Base-by-base conservation (phyloP, 2,113 vertebrate genomes). In the Saccopteryx leptura region DNA sequence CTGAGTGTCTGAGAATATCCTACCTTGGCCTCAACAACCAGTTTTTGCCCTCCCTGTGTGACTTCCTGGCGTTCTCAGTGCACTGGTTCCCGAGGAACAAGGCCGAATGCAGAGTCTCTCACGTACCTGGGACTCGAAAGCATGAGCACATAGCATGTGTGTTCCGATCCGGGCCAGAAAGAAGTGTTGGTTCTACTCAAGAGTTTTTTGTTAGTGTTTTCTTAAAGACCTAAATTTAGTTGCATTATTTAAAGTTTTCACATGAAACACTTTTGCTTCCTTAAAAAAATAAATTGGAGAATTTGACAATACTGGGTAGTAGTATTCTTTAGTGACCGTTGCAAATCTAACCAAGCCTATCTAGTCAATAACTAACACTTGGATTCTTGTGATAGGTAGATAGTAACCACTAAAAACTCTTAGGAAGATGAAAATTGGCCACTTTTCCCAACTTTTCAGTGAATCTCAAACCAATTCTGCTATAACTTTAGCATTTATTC, bases 391-490 rank as follows among this genome's bases (percentile, higher is more conserved):
- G 14, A 23, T 4, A 85, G 5, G 31, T 46, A 72, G 5, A 78
- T 6, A 69, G n/a, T n/a, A 90, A 63, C 15, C 9, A 10, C 61
- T 52, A 69, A 74, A 23, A 93, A 19, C 15, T 78, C 82, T 50
- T 33, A 91, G n/a, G 50, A 71, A 88, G 11, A 15, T 9, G 14
- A 50, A 14, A 85, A 1, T 52, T 54, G 82, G 14, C 12, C 23
- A 61, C 31, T 66, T 24, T 82, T 60, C 4, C 6, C 58, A 48
- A 48, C 24, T 76, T 85, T 56, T 65, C 19, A 86, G 23, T 74
- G 74, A 65, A 31, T 91, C 26, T 95, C 68, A 86, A 21, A 56
- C 26, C 48, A 85, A 96, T 56, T 84, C 56, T 82, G 26, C 28
- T 11, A 11, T 23, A 33, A 50, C 13, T 19, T 28, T 1, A 50